These are phyloP conservation scores for Chelonoidis abingdonii DNA, from an alignment of 2,113 vertebrate genomes.

Conservation along the genomic window DNA sequence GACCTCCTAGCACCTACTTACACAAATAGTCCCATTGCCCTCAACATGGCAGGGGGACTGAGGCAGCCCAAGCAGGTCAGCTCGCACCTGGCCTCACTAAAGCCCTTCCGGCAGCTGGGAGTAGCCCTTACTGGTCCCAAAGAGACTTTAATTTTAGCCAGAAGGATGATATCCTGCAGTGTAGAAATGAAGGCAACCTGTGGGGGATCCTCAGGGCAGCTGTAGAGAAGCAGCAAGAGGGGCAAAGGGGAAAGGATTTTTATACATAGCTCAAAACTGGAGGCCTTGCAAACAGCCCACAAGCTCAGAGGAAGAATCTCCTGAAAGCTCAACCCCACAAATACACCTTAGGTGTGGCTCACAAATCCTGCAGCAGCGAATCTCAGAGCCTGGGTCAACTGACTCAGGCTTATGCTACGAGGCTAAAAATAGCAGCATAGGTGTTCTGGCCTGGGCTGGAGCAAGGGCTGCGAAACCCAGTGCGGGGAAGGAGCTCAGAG, in stretches of 20 bases:
- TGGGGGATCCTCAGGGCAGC: neutral
- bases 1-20: neutral
- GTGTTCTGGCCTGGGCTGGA: neutral
- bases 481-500: neutral
- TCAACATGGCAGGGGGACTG: neutral
- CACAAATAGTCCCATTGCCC: neutral
- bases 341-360: neutral
- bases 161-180: neutral
- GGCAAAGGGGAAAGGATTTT: neutral
- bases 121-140: neutral
- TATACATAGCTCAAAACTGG: neutral
- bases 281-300: neutral
- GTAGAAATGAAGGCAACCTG: neutral
- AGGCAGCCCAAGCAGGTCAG: neutral
- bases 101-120: neutral
- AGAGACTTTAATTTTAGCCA: neutral
- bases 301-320: neutral
- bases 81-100: neutral
- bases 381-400: neutral
- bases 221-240: neutral
- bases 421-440: neutral
- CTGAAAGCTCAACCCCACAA: neutral
- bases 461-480: neutral
- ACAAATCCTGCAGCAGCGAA: neutral
- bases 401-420: neutral